Percentiles rank a stretch among this genome's conserved stretches.
Evolutionary conservation across 2,888 invertebrate genomes (phyloP).

Genomic region (Heliothis peltigera): DNA sequence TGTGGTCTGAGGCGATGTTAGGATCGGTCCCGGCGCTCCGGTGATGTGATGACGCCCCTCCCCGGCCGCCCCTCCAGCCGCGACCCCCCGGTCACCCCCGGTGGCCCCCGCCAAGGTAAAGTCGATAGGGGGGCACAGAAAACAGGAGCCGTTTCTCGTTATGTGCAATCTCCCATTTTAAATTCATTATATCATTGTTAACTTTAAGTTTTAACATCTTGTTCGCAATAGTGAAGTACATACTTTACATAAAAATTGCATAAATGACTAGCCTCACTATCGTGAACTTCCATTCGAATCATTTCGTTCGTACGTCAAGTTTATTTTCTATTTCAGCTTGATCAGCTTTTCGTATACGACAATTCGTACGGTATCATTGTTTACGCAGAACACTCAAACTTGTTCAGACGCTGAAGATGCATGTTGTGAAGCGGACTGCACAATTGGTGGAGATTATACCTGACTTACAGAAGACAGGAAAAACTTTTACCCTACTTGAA

Average conservation of each 20-base stretch:
- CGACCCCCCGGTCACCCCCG: constrained; percentile 48
- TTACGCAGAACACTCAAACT: constrained; percentile 58
- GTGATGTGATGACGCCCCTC: constrained; percentile 60
- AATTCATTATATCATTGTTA: constrained; percentile 73
- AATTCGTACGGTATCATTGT: constrained; percentile 78
- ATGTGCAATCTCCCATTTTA: constrained; percentile 85
- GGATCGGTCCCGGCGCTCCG: constrained; percentile 74
- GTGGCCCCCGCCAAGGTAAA: constrained; percentile 81
- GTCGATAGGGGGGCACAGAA: constrained; percentile 83
- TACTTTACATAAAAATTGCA: constrained; percentile 1
- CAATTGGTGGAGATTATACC: neutral
- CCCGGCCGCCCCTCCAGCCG: constrained; percentile 63
- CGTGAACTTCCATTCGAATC: constrained; percentile 47
- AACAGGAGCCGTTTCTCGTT: constrained; percentile 82
- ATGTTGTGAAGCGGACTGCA: neutral
- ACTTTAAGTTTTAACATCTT: constrained; percentile 67
- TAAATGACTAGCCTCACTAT: constrained; percentile 35
- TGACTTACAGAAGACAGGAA: constrained; percentile 14
- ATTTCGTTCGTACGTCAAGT: constrained; percentile 59
- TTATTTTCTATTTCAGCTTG: constrained; percentile 61
- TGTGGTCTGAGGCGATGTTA: constrained; percentile 88
- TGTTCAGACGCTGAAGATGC: constrained; percentile 12
- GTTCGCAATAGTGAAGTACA: constrained; percentile 62
- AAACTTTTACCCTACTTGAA: constrained; percentile 14
- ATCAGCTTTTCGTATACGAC: constrained; percentile 77